Percentiles rank a stretch among this genome's conserved stretches.
phyloP scores from a whole-genome alignment of 2,113 vertebrate species.

The Nycticorax nycticorax region DNA sequence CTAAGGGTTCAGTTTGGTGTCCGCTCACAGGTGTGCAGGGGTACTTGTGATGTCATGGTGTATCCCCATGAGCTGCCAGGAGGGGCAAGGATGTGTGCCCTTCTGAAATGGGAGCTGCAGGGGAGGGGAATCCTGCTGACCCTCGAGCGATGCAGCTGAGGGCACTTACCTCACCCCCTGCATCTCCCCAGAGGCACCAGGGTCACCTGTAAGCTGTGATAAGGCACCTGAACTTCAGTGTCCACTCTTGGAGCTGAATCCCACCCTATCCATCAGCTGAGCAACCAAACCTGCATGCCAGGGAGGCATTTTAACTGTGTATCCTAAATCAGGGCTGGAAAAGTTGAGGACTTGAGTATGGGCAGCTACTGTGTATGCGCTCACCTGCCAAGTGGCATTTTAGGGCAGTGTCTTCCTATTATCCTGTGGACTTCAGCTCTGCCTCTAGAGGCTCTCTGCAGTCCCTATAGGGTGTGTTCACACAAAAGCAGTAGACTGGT shows the following conservation, averaged over 20 bases:
- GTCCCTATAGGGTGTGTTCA: background rate
- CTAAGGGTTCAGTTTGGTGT: background rate
- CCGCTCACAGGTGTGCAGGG: background rate
- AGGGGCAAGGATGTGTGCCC: background rate
- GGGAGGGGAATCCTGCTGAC: background rate
- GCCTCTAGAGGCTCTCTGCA: background rate
- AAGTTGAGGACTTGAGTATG: background rate
- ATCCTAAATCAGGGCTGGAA: background rate
- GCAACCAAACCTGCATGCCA: background rate
- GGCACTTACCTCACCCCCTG: background rate
- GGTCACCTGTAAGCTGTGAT: background rate
- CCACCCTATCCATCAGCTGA: rapidly evolving
- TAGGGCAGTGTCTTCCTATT: background rate
- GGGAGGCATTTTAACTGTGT: background rate
- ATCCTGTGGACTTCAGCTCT: background rate
- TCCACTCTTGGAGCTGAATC: background rate
- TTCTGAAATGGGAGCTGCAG: background rate
- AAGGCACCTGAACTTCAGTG: background rate
- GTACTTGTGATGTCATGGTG: background rate
- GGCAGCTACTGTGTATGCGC: background rate
- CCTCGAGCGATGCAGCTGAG: rapidly evolving
- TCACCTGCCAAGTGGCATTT: background rate
- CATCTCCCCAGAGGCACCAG: background rate
- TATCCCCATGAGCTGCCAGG: background rate
- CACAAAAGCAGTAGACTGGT: background rate